These are phyloP conservation scores for Lates japonicus DNA, from an alignment of 2,797 vertebrate species.

Conservation along the genomic window DNA sequence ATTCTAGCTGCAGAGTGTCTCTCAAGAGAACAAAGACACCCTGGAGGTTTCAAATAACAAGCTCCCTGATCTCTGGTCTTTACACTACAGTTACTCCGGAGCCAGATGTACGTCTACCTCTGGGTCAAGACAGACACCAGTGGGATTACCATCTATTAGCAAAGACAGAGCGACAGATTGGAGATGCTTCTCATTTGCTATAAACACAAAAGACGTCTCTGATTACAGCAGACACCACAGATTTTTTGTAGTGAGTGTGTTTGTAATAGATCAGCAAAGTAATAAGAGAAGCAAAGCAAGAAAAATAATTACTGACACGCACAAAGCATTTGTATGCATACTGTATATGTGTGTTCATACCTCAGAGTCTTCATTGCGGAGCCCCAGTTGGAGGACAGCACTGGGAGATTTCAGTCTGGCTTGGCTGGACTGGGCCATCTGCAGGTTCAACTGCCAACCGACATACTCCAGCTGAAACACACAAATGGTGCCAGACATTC, in stretches of 20 bases:
- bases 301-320: not conserved
- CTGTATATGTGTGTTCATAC: slow-evolving; percentile 67
- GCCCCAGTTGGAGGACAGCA: slow-evolving; percentile 92
- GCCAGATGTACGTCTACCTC: slow-evolving; percentile 70
- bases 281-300: slow-evolving; percentile 4
- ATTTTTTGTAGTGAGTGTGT: not conserved
- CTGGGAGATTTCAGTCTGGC: slow-evolving; percentile 92
- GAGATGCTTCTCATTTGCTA: slow-evolving; percentile 45
- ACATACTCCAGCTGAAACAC: slow-evolving; percentile 91
- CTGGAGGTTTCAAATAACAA: slow-evolving; percentile 79
- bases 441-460: slow-evolving; percentile 96
- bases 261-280: not conserved
- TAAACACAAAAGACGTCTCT: slow-evolving; percentile 29
- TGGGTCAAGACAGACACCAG: slow-evolving; percentile 67
- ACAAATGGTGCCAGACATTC: slow-evolving; percentile 34
- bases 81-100: slow-evolving; percentile 71
- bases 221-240: slow-evolving; percentile 12
- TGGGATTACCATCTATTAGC: slow-evolving; percentile 71
- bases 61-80: slow-evolving; percentile 76
- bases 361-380: slow-evolving; percentile 91
- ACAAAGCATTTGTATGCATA: not conserved
- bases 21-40: slow-evolving; percentile 62
- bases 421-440: slow-evolving; percentile 93
- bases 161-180: slow-evolving; percentile 45
- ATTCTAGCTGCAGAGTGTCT: slow-evolving; percentile 47